These are phyloP conservation scores for Plutomurus gul DNA, from an alignment of 1,140 invertebrate species.

Conservation along the genomic window DNA sequence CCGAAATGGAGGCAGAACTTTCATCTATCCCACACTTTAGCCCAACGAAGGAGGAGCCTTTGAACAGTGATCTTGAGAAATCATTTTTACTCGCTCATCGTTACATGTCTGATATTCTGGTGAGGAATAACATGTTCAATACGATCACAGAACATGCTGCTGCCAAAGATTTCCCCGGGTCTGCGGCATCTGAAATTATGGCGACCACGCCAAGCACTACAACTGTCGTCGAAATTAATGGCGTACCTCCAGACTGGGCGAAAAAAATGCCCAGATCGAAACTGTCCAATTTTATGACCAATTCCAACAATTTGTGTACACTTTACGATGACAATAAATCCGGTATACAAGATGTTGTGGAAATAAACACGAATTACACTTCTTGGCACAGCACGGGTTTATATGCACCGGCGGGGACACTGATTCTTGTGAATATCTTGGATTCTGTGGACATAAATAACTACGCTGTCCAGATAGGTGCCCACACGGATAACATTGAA, in stretches of 20 bases:
- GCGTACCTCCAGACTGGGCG: not conserved
- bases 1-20: too few relatives aligned
- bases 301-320: not conserved
- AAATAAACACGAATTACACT: not conserved
- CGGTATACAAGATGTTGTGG: not conserved
- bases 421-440: not conserved
- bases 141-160: not conserved
- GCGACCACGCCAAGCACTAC: not conserved
- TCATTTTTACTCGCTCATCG: not conserved
- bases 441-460: not conserved
- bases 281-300: not conserved
- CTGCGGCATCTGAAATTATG: not conserved
- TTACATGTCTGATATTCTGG: not conserved
- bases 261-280: not conserved
- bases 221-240: not conserved
- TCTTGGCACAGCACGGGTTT: slow-evolving; percentile 19
- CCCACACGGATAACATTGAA: slow-evolving; percentile 10
- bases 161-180: not conserved
- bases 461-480: slow-evolving; percentile 9
- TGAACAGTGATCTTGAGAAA: not conserved
- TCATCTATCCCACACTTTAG: not conserved
- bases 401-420: not conserved
- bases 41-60: not conserved
- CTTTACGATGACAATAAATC: not conserved
- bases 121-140: too few relatives aligned